Evolutionary conservation across 2,113 vertebrate species (phyloP).

Genomic region (Melanocharis versteri): DNA sequence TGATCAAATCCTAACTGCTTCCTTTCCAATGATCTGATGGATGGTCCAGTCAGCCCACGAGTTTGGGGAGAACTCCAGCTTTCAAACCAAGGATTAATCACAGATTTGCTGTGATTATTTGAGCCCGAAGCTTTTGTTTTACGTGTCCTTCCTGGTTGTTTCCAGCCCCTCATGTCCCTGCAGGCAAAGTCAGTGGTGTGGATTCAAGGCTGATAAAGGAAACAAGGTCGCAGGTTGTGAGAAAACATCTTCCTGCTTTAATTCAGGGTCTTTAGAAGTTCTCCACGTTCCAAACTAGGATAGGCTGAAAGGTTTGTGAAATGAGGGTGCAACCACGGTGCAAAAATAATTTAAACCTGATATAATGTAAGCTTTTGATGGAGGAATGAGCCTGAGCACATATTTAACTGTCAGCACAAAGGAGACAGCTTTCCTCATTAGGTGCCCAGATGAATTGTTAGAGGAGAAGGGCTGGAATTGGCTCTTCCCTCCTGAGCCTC

Average conservation of each 20-base stretch:
- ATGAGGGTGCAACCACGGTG: not conserved
- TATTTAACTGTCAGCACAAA: conserved; percentile 29
- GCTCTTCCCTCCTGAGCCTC: not conserved
- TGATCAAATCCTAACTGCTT: not conserved
- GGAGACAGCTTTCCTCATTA: not conserved
- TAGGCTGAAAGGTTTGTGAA: not conserved
- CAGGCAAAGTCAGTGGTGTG: not conserved
- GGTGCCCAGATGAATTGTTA: not conserved
- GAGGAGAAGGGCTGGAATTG: not conserved
- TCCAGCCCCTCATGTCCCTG: not conserved
- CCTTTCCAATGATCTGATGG: not conserved
- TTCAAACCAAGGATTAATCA: not conserved
- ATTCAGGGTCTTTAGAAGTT: not conserved
- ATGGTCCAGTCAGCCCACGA: not conserved
- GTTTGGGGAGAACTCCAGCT: not conserved
- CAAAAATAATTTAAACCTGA: not conserved
- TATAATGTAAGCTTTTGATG: not conserved
- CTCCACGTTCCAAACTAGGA: not conserved
- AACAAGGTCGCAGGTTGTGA: not conserved
- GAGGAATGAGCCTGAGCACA: not conserved
- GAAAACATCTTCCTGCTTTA: not conserved
- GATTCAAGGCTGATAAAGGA: not conserved
- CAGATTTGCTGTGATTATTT: not conserved
- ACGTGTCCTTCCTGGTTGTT: not conserved
- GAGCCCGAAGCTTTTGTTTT: not conserved